Evolutionary conservation across 2,888 invertebrate genomes (phyloP), one percentile per base, ranked within the genome.

Genomic region (Hesperia comma): DNA sequence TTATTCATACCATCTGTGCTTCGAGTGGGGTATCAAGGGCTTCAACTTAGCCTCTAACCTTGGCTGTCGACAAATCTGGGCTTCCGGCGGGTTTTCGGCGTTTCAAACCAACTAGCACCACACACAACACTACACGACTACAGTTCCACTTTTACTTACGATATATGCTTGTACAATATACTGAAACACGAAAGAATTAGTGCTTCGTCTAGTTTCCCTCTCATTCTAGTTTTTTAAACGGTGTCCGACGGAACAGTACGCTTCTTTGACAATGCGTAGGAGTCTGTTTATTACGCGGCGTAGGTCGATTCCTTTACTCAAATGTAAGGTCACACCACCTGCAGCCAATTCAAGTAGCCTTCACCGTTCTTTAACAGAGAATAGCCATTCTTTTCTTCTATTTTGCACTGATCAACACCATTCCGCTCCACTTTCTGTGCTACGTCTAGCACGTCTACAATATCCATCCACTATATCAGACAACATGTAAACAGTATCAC

Each of bases 231-330:
- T 81, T 78, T 77, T 76, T 72, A 70, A 55, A 74, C 64, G 63
- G 63, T 64, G 5, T 17, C 49, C 68, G 77, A 78, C 79, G 79
- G 81, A 83, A 83, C 77, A 84, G 77, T 82, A 80, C 62, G 70
- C 71, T 74, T 77, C 74, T 79, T 75, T 74, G 77, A 75, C 71
- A 75, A 71, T 78, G 89, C 86, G 92, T 92, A 92, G 92, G 92
- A 86, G 88, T 86, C 76, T 76, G 70, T 86, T 86, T 88, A 91
- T 82, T 87, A 82, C 74, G 72, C 79, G 73, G 90, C 90, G 92
- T 92, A 86, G 92, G 92, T 79, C 80, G 90, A 83, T 81, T 84
- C 81, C 82, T 85, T 82, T 78, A 81, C 80, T 80, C 74, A 79
- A 80, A 85, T 74, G 72, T 84, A 89, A 90, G 91, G 90, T 88